Base-by-base conservation (phyloP, 35 echinoderm and acorn worm species). In the Apostichopus californicus region DNA sequence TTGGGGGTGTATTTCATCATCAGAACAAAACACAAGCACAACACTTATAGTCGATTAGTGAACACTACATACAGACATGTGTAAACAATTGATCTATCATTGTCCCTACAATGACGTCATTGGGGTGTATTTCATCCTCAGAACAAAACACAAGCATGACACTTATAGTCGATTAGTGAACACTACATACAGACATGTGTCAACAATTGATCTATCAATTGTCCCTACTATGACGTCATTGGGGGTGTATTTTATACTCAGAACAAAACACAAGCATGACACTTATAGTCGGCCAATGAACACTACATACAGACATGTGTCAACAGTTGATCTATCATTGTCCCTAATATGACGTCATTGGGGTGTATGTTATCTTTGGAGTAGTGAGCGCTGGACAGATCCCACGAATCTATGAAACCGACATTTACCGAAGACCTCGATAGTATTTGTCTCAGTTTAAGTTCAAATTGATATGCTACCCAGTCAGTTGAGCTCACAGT, bases 161-260 rank as follows among this genome's bases (percentile, higher is more conserved):
- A 46, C 34, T 46, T 46, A 46, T 46, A 46, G 34, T 46, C 34
- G 34, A 4, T 4, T 46, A 46, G 34, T 46, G 34, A 46, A 46
- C 18, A 68, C 64, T 68, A 14, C 64, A 14, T 68, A 18, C 64
- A 68, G 18, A 68, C 64, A 9, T 68, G 18, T 14, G 64, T 68
- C 6, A 81, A 54, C 15, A 81, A 8, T 34, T 34, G 21, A 53
- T 81, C 54, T 14, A 81, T 46, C 79, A 81, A 81, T 81, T 28
- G 79, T 81, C 26, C 79, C 79, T 6, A 81, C 79, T 14, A 81
- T 81, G 28, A 53, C 25, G 79, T 81, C 23, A 46, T 81, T 81
- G 26, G 79, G 79, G 28, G 34, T 81, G 28, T 53, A 81, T 81
- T 6, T 81, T 5, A 53, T 81, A 25, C 54, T 26, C 7, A 24